Percentiles rank a stretch among this genome's conserved stretches.
Evolutionary conservation across 53 echinoderm and acorn worm species (phyloP).

Genomic region (Stichopus horrens): DNA sequence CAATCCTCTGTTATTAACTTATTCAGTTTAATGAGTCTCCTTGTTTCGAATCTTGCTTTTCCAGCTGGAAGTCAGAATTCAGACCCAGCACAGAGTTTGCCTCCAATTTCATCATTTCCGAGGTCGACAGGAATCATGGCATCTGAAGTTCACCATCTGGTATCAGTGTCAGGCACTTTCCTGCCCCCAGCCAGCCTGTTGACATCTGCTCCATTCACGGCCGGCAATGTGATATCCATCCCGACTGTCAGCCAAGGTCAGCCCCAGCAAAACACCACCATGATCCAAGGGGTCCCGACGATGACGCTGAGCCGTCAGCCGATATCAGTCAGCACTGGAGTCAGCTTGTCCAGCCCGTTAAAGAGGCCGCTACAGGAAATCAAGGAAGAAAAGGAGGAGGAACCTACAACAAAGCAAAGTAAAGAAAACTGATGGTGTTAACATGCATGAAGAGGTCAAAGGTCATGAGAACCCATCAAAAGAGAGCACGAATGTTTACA

Average conservation of each 20-base stretch:
- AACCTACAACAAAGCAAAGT: slow-evolving; percentile 32
- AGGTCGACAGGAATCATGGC: slow-evolving; percentile 14
- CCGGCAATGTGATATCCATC: slow-evolving; percentile 48
- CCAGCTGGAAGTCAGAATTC: slow-evolving; percentile 11
- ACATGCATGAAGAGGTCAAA: neutral
- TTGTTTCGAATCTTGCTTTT: neutral
- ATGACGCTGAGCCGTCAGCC: slow-evolving; percentile 39
- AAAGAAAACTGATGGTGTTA: slow-evolving; percentile 27
- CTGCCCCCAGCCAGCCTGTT: slow-evolving; percentile 79
- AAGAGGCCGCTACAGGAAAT: slow-evolving; percentile 89
- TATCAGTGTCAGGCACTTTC: slow-evolving; percentile 86
- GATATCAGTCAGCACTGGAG: neutral
- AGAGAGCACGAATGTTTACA: neutral
- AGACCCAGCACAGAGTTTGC: slow-evolving; percentile 26
- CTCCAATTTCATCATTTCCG: slow-evolving; percentile 37
- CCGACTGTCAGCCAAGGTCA: slow-evolving; percentile 21
- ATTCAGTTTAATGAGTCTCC: neutral
- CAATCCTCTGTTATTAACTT: neutral
- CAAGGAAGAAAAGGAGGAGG: slow-evolving; percentile 67
- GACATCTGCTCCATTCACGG: slow-evolving; percentile 50
- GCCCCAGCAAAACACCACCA: slow-evolving; percentile 8
- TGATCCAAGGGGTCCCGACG: slow-evolving; percentile 11
- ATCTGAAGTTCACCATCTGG: slow-evolving; percentile 66
- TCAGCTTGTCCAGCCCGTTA: slow-evolving; percentile 46
- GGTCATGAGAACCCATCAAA: neutral